Percentiles rank a stretch among this genome's conserved stretches.
phyloP scores from a whole-genome alignment of 1,140 invertebrate species.

The Tetramorium alpestre region DNA sequence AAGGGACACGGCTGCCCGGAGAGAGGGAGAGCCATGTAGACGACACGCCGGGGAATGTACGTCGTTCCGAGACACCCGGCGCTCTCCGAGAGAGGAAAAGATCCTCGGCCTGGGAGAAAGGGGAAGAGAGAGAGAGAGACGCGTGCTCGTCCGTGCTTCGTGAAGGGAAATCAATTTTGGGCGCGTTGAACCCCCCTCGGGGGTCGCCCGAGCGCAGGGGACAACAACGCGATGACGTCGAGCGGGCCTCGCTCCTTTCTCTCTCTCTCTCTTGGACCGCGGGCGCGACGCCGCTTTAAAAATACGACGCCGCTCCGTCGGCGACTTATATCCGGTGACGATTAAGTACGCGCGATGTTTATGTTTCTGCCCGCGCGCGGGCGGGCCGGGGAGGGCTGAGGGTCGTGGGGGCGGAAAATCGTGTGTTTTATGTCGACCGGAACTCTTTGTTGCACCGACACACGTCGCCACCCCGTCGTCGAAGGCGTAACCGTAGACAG shows the following conservation, averaged over 20 bases:
- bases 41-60: slow-evolving; percentile 15
- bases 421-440: neutral
- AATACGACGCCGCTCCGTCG: neutral
- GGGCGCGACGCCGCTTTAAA: slow-evolving; percentile 9
- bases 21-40: neutral
- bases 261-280: too few species aligned
- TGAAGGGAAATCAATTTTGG: slow-evolving; percentile 41
- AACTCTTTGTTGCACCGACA: slow-evolving; percentile 14
- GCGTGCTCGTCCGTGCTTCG: neutral
- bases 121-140: neutral
- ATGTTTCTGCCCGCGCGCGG: neutral
- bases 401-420: neutral
- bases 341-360: slow-evolving; percentile 36
- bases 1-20: neutral
- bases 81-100: neutral
- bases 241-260: neutral
- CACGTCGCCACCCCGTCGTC: neutral
- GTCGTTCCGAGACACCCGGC: neutral
- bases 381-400: neutral
- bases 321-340: slow-evolving; percentile 25
- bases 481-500: neutral
- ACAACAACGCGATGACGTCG: neutral
- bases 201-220: neutral
- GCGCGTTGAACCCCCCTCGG: neutral
- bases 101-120: too few species aligned